A percentile compares a stretch with the other conserved stretches of the same genome.
Conservation (phyloP, 2,888 invertebrate species). For the Aethes cnicana region DNA sequence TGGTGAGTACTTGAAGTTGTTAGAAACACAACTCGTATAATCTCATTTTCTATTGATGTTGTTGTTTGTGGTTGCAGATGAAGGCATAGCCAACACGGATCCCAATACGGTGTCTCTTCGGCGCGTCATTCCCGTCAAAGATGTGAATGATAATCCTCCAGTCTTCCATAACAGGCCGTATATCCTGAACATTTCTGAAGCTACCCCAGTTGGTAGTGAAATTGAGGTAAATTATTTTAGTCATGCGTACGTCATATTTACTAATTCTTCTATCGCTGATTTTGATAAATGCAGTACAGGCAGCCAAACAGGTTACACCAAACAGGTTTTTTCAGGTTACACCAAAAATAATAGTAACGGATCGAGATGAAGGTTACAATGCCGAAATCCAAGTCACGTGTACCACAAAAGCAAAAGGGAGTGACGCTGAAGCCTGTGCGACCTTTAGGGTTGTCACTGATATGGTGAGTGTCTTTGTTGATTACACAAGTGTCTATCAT, state of each 20-base stretch:
- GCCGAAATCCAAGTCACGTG: slow-evolving; percentile 86
- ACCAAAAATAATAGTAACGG: slow-evolving; percentile 85
- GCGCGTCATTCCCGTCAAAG: slow-evolving; percentile 88
- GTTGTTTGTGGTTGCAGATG: slow-evolving; percentile 83
- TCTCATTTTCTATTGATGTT: no score
- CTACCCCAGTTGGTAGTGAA: slow-evolving; percentile 83
- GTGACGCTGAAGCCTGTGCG: slow-evolving; percentile 86
- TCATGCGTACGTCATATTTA: background rate
- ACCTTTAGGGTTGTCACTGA: slow-evolving; percentile 86
- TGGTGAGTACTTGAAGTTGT: slow-evolving; percentile 74
- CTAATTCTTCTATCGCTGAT: no score
- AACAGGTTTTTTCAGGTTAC: slow-evolving; percentile 60
- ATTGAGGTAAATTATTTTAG: slow-evolving; percentile 70
- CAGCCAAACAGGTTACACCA: no score
- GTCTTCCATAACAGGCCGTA: slow-evolving; percentile 88
- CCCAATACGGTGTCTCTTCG: slow-evolving; percentile 90
- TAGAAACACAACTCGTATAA: no score
- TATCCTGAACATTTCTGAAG: slow-evolving; percentile 87
- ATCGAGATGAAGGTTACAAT: slow-evolving; percentile 88
- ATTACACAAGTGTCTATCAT: no score
- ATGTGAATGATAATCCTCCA: slow-evolving; percentile 92
- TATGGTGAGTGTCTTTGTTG: no score
- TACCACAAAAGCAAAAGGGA: slow-evolving; percentile 77
- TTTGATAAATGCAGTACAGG: no score
- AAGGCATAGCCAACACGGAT: slow-evolving; percentile 86